These are phyloP conservation scores for Polyboroides typus DNA, from an alignment of 2,797 vertebrate species.

Conservation along the genomic window DNA sequence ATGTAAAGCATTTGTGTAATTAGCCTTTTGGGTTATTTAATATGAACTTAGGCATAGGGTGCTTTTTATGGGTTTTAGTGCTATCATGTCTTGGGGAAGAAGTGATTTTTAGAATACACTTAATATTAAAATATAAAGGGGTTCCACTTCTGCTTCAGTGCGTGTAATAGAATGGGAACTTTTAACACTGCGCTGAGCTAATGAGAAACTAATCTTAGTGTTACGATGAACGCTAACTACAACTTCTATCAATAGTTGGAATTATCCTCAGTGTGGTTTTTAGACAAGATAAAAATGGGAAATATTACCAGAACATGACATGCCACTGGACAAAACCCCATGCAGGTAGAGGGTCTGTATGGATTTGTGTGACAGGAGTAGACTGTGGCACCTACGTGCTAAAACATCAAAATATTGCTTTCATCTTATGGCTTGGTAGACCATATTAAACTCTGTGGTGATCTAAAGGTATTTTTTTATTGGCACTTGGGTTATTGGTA, in stretches of 20 bases:
- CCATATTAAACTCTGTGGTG: fast-evolving
- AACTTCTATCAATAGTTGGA: background rate
- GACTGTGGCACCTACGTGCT: background rate
- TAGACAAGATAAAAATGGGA: background rate
- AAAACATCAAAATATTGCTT: background rate
- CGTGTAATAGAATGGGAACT: background rate
- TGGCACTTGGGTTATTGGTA: fast-evolving
- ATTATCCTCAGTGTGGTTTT: background rate
- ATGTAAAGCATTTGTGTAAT: background rate
- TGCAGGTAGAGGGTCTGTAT: fast-evolving
- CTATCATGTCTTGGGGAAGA: background rate
- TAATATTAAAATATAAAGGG: background rate
- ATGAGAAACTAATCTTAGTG: background rate
- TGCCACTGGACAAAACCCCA: background rate
- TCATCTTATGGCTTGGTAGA: fast-evolving
- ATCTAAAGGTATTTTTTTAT: too few relatives aligned
- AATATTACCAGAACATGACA: background rate
- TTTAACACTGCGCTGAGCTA: background rate
- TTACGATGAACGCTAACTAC: background rate
- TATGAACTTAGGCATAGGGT: background rate
- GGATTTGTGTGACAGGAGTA: background rate
- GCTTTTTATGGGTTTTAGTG: background rate
- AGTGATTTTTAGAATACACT: background rate
- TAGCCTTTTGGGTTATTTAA: background rate
- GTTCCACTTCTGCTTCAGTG: background rate